phyloP scores from a whole-genome alignment of 1,140 invertebrate species.

The Drosophila teissieri region DNA sequence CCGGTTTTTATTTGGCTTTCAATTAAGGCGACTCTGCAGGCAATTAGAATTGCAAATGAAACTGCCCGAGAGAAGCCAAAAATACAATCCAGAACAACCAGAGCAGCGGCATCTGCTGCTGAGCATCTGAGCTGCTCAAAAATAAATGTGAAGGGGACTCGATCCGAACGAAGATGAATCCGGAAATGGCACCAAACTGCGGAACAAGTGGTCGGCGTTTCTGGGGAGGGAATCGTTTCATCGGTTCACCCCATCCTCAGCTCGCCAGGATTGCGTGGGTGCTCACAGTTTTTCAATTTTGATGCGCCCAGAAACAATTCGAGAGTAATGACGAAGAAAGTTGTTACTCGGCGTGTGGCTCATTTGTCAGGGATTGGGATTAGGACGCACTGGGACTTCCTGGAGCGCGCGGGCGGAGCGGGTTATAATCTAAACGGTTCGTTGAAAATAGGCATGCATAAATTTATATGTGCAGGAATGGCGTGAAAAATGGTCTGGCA shows the following conservation, averaged over 20 bases:
- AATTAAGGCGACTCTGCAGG: slow-evolving; percentile 60
- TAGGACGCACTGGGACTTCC: slow-evolving; percentile 1
- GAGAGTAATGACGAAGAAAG: slow-evolving; percentile 80
- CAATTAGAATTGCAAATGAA: slow-evolving; percentile 79
- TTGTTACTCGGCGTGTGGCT: slow-evolving; percentile 79
- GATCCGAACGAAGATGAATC: slow-evolving; percentile 35
- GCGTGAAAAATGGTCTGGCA: slow-evolving; percentile 55
- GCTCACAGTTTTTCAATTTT: slow-evolving; percentile 47
- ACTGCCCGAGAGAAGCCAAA: slow-evolving; percentile 23
- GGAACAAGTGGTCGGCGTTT: slow-evolving; percentile 54
- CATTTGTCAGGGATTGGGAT: slow-evolving; percentile 76
- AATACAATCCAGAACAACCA: slow-evolving; percentile 24
- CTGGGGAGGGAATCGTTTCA: background rate
- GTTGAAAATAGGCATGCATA: slow-evolving; percentile 68
- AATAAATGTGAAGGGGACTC: slow-evolving; percentile 58
- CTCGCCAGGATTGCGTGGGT: slow-evolving; percentile 19
- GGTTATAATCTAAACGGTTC: slow-evolving; percentile 65
- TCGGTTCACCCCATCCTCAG: background rate
- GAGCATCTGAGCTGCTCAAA: slow-evolving; percentile 38
- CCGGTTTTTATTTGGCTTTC: slow-evolving; percentile 37
- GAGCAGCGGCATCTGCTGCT: slow-evolving; percentile 6
- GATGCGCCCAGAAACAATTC: slow-evolving; percentile 74
- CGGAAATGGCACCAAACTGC: slow-evolving; percentile 72
- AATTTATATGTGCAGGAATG: slow-evolving; percentile 55
- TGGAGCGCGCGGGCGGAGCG: background rate